A percentile compares a stretch with the other conserved stretches of the same genome.
Conservation (phyloP, 2,797 vertebrate genomes). For the Protosalanx chinensis region DNA sequence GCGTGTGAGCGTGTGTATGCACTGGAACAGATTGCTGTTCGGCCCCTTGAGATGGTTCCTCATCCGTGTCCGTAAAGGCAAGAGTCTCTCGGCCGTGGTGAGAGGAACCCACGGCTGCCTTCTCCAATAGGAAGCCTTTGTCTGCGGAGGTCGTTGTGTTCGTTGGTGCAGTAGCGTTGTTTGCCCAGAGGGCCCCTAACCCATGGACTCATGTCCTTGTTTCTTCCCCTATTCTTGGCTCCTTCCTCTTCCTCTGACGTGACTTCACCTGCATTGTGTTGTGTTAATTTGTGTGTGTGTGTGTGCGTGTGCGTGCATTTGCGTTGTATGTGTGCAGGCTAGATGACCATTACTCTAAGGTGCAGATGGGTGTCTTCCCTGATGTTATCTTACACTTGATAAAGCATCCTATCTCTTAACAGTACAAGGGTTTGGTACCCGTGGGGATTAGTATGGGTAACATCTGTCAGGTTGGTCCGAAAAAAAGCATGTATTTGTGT, state of each 20-base stretch:
- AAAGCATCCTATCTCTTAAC: conserved; percentile 15
- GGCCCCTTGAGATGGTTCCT: conserved; percentile 8
- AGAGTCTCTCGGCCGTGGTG: neutral
- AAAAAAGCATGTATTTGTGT: neutral
- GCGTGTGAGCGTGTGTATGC: conserved; percentile 16
- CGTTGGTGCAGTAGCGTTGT: neutral
- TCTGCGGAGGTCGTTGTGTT: neutral
- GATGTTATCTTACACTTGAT: conserved; percentile 34
- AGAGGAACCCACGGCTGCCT: neutral
- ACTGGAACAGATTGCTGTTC: conserved; percentile 29
- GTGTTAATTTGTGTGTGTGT: conserved; percentile 17
- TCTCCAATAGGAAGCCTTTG: neutral
- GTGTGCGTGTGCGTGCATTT: conserved; percentile 19
- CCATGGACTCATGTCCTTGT: neutral
- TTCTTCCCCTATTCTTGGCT: conserved; percentile 1
- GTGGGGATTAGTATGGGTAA: neutral
- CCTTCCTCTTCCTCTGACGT: conserved; percentile 10
- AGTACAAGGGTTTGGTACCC: neutral
- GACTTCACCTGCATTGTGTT: conserved; percentile 6
- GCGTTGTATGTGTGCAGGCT: too few relatives aligned
- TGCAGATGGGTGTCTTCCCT: conserved; percentile 24
- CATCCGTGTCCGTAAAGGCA: conserved; percentile 13
- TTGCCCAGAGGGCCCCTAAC: neutral
- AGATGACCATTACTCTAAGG: conserved; percentile 24
- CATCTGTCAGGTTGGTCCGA: neutral